Evolutionary conservation across 1,140 invertebrate genomes (phyloP).

Genomic region (honey bee (Apis mellifera)): Amel_HAv3.1 CM009939.2:8708001-8708500

Average conservation of each 20-base stretch:
- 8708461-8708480: too few species aligned
- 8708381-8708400: too few species aligned
- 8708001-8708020: neutral
- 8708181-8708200: constrained; percentile 5
- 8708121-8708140: neutral
- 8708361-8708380: neutral
- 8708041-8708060: neutral
- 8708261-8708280: constrained; percentile 47
- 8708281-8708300: constrained; percentile 1
- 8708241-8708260: constrained; percentile 50
- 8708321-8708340: neutral
- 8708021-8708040: neutral
- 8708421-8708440: too few species aligned
- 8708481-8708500: too few species aligned
- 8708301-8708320: constrained; percentile 16
- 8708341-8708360: too few species aligned
- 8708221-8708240: constrained; percentile 10
- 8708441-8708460: too few species aligned
- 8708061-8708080: neutral
- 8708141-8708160: too few species aligned
- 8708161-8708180: neutral
- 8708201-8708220: constrained; percentile 4
- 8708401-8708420: too few species aligned
- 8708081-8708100: neutral
- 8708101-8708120: neutral